Conservation (phyloP, 2,888 invertebrate genomes). For the Auanema freiburgensis region DNA sequence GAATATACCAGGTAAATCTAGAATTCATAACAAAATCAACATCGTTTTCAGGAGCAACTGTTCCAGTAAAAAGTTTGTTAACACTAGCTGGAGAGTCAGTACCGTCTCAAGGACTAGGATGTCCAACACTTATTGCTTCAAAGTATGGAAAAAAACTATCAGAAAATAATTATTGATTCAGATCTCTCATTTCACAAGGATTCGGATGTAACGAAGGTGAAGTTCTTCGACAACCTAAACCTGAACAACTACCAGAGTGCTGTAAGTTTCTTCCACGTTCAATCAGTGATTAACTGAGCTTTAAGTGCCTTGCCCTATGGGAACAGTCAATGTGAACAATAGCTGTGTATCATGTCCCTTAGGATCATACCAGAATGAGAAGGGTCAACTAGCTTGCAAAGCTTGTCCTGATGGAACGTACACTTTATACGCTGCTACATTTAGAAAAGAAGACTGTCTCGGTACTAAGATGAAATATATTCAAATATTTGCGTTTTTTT, state of each 20-base stretch:
- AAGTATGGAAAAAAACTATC: slow-evolving; percentile 9
- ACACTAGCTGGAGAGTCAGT: slow-evolving; percentile 51
- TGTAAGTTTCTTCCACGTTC: slow-evolving; percentile 71
- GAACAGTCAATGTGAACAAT: slow-evolving; percentile 88
- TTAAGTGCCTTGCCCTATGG: slow-evolving; percentile 92
- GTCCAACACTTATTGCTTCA: slow-evolving; percentile 33
- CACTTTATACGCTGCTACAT: slow-evolving; percentile 79
- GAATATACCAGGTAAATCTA: slow-evolving; percentile 80
- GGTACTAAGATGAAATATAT: slow-evolving; percentile 26
- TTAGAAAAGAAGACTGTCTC: slow-evolving; percentile 59
- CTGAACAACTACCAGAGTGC: slow-evolving; percentile 79
- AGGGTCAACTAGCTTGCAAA: slow-evolving; percentile 79
- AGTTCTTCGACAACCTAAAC: slow-evolving; percentile 88
- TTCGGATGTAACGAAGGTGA: slow-evolving; percentile 91
- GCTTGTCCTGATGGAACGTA: slow-evolving; percentile 91
- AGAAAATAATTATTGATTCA: slow-evolving; percentile 7
- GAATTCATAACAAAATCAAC: not conserved
- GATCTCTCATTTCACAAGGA: slow-evolving; percentile 80
- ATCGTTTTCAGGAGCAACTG: slow-evolving; percentile 39
- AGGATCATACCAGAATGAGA: slow-evolving; percentile 74
- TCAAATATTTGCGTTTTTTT: not conserved
- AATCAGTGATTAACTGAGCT: not conserved
- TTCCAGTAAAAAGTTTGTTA: slow-evolving; percentile 55
- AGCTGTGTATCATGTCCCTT: slow-evolving; percentile 84
- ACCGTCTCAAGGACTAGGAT: slow-evolving; percentile 44